These are phyloP conservation scores for Odontophorus gujanensis DNA, from an alignment of 2,113 vertebrate species.

Conservation along the genomic window DNA sequence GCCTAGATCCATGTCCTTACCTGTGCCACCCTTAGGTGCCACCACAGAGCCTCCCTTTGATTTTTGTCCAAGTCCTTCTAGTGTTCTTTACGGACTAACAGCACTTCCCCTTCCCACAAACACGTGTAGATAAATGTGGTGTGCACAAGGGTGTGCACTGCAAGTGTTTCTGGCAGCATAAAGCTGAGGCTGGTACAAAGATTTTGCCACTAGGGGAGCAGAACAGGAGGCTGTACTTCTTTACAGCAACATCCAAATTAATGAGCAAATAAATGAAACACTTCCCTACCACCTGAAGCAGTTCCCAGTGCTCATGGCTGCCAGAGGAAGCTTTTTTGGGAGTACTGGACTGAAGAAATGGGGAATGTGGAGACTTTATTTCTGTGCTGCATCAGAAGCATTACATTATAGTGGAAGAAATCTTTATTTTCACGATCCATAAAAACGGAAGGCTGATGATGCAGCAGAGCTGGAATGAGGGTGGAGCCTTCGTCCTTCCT, in stretches of 20 bases:
- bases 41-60: neutral
- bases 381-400: neutral
- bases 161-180: neutral
- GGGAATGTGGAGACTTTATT: neutral
- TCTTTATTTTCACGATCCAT: neutral
- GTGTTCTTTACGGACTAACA: neutral
- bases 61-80: neutral
- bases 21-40: neutral
- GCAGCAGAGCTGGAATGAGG: neutral
- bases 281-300: neutral
- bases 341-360: neutral
- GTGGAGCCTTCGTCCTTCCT: neutral
- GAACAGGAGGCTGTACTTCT: neutral
- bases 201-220: neutral
- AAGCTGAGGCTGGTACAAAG: neutral
- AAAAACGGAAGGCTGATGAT: neutral
- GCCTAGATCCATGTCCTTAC: neutral
- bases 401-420: fast-evolving
- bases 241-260: slow-evolving; percentile 30
- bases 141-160: slow-evolving; percentile 1
- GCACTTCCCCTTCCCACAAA: slow-evolving; percentile 52
- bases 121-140: neutral
- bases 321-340: neutral
- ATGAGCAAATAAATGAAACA: neutral
- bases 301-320: neutral